These are phyloP conservation scores for Urechis unicinctus DNA, from an alignment of 2,888 invertebrate genomes.

Conservation along the genomic window DNA sequence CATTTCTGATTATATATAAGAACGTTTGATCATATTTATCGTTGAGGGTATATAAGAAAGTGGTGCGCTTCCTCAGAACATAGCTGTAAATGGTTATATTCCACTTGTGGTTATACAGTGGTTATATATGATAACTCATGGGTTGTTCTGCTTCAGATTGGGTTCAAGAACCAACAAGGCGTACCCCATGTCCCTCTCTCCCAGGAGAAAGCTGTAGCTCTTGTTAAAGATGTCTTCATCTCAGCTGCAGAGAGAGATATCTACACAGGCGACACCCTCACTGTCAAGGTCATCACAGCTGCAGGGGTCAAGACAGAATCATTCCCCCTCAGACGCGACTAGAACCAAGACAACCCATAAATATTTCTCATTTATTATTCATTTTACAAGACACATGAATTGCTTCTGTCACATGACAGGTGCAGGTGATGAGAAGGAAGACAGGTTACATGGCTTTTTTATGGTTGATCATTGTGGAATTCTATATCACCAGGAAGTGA, in stretches of 20 bases:
- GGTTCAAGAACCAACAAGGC: conserved; percentile 78
- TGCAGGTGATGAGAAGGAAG: too few species aligned
- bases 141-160: conserved; percentile 70
- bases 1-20: too few species aligned
- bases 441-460: too few species aligned
- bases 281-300: conserved; percentile 79
- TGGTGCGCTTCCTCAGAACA: too few species aligned
- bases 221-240: conserved; percentile 92
- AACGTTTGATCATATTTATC: too few species aligned
- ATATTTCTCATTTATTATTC: background rate
- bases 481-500: too few species aligned
- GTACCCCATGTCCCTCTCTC: conserved; percentile 60
- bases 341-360: too few species aligned
- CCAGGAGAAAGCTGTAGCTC: conserved; percentile 72
- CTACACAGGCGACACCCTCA: conserved; percentile 87
- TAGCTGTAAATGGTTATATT: too few species aligned
- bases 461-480: too few species aligned
- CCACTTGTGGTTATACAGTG: too few species aligned
- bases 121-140: too few species aligned
- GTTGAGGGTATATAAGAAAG: too few species aligned
- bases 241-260: conserved; percentile 98
- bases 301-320: conserved; percentile 66
- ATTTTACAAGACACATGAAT: background rate
- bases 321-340: conserved; percentile 82
- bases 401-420: background rate